phyloP scores from a whole-genome alignment of 2,797 vertebrate species.

The Gymnothorax reevesii region DNA sequence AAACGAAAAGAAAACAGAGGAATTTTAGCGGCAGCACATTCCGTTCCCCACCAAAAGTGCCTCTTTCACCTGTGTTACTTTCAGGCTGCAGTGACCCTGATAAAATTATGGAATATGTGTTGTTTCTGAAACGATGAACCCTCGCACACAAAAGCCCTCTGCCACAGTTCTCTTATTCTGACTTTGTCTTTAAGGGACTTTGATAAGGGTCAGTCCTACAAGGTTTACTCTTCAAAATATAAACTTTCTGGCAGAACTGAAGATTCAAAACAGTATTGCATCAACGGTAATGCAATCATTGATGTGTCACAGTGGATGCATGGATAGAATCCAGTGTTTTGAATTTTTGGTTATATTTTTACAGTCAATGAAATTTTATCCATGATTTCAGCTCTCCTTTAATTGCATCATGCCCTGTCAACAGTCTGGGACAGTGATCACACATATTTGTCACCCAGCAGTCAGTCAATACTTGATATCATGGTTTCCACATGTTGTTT shows the following conservation, averaged over 20 bases:
- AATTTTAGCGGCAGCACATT: not conserved
- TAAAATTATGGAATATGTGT: not conserved
- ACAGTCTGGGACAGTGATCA: conserved; percentile 13
- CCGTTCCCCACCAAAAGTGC: not conserved
- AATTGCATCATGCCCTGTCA: conserved; percentile 14
- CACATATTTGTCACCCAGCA: conserved; percentile 12
- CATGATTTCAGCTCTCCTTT: conserved; percentile 50
- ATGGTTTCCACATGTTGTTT: not conserved
- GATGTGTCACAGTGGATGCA: not conserved
- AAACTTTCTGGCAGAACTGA: not conserved
- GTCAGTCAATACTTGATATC: conserved; percentile 19
- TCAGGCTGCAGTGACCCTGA: not conserved
- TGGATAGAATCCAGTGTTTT: conserved; percentile 39
- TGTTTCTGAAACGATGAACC: not conserved
- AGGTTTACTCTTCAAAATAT: not conserved
- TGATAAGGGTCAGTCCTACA: not conserved
- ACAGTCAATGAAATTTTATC: conserved; percentile 51
- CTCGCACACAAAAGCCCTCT: not conserved
- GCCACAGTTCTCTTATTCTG: not conserved
- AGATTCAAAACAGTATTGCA: not conserved
- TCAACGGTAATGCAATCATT: not conserved
- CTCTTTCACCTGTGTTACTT: not conserved
- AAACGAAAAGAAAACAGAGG: not conserved
- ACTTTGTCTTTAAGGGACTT: not conserved
- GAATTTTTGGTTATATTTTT: conserved; percentile 51